Conservation (phyloP, 2,113 vertebrate genomes). For the Alethe castanea region DNA sequence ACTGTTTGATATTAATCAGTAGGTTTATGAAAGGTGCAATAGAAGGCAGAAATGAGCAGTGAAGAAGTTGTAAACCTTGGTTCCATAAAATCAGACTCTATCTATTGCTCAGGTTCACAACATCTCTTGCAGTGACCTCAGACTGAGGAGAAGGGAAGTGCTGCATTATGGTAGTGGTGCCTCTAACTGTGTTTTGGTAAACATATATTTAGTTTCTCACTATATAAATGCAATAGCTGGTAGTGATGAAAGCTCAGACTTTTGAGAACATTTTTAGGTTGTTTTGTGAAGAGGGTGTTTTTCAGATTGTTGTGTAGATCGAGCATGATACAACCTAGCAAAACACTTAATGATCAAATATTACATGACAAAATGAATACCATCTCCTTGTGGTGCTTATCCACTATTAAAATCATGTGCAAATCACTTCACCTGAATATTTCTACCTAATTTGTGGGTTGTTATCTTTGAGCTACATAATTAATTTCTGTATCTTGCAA, state of each 20-base stretch:
- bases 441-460: constrained; percentile 31
- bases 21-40: constrained; percentile 78
- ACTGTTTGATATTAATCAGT: constrained; percentile 85
- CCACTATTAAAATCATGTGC: constrained; percentile 26
- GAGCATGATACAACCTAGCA: not conserved
- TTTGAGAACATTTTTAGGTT: not conserved
- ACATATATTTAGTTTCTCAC: not conserved
- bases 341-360: constrained; percentile 29
- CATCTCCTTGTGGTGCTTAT: constrained; percentile 20
- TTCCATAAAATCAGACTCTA: constrained; percentile 56
- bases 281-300: not conserved
- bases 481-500: constrained; percentile 44
- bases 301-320: not conserved
- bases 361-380: constrained; percentile 15
- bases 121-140: constrained; percentile 50
- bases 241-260: not conserved
- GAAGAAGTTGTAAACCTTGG: constrained; percentile 71
- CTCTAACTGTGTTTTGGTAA: not conserved
- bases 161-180: not conserved
- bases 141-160: not conserved
- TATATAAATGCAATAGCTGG: not conserved
- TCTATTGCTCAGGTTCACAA: constrained; percentile 23
- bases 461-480: constrained; percentile 27
- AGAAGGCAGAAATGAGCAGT: constrained; percentile 67
- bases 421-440: constrained; percentile 55